Evolutionary conservation across 2,113 vertebrate genomes (phyloP).

Genomic region (Vulpes ferrilata): DNA sequence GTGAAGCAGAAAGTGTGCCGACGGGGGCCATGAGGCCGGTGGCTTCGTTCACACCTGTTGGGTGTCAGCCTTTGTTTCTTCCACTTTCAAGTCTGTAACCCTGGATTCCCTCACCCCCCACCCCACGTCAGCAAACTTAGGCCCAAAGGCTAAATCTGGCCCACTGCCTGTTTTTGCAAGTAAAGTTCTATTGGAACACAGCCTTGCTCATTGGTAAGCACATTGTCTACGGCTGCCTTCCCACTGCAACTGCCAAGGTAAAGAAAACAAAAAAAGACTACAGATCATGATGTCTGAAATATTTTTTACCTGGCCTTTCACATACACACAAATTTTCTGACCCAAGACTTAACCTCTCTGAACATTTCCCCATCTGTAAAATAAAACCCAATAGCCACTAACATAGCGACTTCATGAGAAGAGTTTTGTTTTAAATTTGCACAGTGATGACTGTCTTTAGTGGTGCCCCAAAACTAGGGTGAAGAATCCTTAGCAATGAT

Average conservation of each 20-base stretch:
- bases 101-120: neutral
- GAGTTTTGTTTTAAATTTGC: neutral
- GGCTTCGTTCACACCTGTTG: slow-evolving; percentile 37
- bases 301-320: neutral
- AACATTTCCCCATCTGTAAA: neutral
- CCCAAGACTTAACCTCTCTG: neutral
- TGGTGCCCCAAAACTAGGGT: neutral
- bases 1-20: neutral
- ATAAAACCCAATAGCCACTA: neutral
- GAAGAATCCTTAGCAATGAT: neutral
- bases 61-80: neutral
- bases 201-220: rapidly evolving
- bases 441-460: neutral
- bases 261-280: rapidly evolving
- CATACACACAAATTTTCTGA: neutral
- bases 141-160: neutral
- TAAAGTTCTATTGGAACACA: neutral
- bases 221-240: rapidly evolving
- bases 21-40: no score
- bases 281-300: neutral
- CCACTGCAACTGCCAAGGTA: rapidly evolving
- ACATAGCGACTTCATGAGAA: neutral
- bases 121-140: rapidly evolving
- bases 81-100: neutral
- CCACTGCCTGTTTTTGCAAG: rapidly evolving